Evolutionary conservation across 2,113 vertebrate species (phyloP), one percentile per base, ranked within the genome.

Genomic region (Melospiza georgiana): DNA sequence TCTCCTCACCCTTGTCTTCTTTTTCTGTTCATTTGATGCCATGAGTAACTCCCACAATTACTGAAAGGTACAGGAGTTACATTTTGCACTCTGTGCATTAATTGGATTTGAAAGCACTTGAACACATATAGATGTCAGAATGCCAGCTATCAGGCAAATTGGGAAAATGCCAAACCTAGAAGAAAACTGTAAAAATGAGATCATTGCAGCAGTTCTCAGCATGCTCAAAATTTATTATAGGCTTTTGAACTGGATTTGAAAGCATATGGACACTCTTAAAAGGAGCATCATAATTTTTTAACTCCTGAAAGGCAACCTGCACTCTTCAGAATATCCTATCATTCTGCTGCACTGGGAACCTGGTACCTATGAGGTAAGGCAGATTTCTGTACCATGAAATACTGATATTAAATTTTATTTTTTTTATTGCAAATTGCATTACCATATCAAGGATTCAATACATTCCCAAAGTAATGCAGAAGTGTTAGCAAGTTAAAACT

Each of bases 31-130:
- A 71, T 43, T 15, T 74, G 43, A 43, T 46, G 37, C 43, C 33
- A 5, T 41, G 63, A 84, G 66, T 19, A 83, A 79, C 41, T 93
- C 23, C 31, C 2, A 3, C 67, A 62, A 57, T 17, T 46, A 21
- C 79, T 86, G 75, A 80, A 74, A 88, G 33, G 75, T 84, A 74
- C 54, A 74, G 72, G 51, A 88, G 49, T 49, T 91, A 79, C 6
- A 35, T 58, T 93, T 88, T 72, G 71, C 75, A 91, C 57, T 87
- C 39, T 51, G 57, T 48, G 59, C 84, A 74, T 95, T 94, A 94
- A 92, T 28, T 89, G 65, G 41, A 76, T 85, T 73, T 95, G 51
- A 86, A 96, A 92, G 76, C 43, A 69, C 51, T 90, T 58, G 69
- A 93, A 82, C 37, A 87, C 28, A 79, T 16, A 62, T 74, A n/a